phyloP scores from a whole-genome alignment of 2,888 invertebrate genomes.

The Altica lythri region DNA sequence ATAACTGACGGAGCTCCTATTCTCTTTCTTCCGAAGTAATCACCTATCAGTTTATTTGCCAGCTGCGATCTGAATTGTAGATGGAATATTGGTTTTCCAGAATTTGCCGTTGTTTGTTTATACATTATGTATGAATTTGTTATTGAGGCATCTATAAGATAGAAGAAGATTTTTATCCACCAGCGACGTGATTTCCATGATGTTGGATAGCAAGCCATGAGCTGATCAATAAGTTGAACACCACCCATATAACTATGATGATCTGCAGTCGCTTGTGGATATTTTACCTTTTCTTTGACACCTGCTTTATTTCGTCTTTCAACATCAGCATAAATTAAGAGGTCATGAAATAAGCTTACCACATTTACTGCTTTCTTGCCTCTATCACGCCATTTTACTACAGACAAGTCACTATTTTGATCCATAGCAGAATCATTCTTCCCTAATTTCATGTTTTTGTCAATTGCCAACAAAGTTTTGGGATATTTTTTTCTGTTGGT shows the following conservation, averaged over 20 bases:
- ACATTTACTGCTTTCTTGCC: not conserved
- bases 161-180: too few species aligned
- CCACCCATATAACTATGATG: not conserved
- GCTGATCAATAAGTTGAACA: not conserved
- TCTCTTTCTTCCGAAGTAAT: not conserved
- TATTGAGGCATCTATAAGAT: not conserved
- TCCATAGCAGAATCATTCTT: not conserved
- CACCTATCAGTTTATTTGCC: not conserved
- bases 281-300: not conserved
- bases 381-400: not conserved
- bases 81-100: not conserved
- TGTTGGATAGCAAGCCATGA: not conserved
- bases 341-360: not conserved
- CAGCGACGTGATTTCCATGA: not conserved
- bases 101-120: not conserved
- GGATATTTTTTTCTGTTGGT: not conserved
- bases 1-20: not conserved
- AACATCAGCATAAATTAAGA: too few species aligned
- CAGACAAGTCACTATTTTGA: not conserved
- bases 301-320: not conserved
- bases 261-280: not conserved
- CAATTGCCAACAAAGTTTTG: not conserved
- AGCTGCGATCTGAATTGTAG: not conserved
- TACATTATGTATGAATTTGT: not conserved
- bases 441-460: not conserved